Conservation (phyloP, 2,888 invertebrate genomes). For the Ischnus inquisitorius region DNA sequence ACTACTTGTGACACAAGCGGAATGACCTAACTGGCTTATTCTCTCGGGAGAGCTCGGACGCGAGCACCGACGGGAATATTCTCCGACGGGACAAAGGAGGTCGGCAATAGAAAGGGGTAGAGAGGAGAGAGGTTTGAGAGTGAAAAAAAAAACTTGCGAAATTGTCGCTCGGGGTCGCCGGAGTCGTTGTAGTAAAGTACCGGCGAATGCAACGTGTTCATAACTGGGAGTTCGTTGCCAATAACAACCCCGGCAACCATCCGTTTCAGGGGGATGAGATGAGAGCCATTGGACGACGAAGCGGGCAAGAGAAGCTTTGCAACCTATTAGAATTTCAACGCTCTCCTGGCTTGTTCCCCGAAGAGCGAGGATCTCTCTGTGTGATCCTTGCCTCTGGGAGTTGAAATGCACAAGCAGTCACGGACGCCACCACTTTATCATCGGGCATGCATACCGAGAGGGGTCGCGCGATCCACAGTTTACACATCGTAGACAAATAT, state of each 20-base stretch:
- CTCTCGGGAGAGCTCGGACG: slow-evolving; percentile 9
- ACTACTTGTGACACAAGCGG: slow-evolving; percentile 15
- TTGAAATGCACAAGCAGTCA: slow-evolving; percentile 15
- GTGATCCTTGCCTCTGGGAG: slow-evolving; percentile 3
- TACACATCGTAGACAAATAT: slow-evolving; percentile 80
- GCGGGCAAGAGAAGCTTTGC: slow-evolving; percentile 64
- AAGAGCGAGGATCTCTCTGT: neutral
- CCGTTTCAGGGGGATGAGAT: neutral
- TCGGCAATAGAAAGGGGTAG: neutral
- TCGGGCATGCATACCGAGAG: slow-evolving; percentile 74
- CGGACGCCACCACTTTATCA: slow-evolving; percentile 73
- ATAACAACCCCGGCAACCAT: slow-evolving; percentile 73
- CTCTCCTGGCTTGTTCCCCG: slow-evolving; percentile 46
- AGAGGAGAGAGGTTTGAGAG: neutral
- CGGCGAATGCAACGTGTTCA: slow-evolving; percentile 62
- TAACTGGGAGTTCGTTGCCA: slow-evolving; percentile 75
- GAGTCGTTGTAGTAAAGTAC: slow-evolving; percentile 69
- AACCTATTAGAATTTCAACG: slow-evolving; percentile 80
- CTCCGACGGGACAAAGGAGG: slow-evolving; percentile 18
- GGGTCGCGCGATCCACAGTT: slow-evolving; percentile 74
- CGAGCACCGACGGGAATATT: slow-evolving; percentile 4
- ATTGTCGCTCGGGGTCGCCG: neutral
- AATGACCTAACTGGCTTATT: slow-evolving; percentile 1
- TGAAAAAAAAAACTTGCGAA: neutral
- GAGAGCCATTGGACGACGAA: slow-evolving; percentile 17